Conservation (phyloP, 2,797 vertebrate species). For the Helostoma temminkii region DNA sequence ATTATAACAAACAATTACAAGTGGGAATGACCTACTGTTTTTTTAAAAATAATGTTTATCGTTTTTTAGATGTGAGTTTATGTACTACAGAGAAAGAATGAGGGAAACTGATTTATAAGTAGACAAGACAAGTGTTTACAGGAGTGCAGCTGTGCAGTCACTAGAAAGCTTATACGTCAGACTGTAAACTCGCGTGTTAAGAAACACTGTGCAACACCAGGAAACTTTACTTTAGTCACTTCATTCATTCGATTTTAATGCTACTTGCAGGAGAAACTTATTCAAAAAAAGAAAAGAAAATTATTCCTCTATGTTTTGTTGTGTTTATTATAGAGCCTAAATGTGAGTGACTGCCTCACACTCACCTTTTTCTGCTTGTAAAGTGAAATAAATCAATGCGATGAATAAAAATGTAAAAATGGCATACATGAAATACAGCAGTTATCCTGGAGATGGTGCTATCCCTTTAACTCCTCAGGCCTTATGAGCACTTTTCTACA, state of each 20-base stretch:
- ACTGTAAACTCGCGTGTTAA: slow-evolving; percentile 29
- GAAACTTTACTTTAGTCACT: background rate
- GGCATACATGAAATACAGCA: background rate
- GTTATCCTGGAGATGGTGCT: slow-evolving; percentile 25
- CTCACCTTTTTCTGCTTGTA: background rate
- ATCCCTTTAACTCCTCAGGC: background rate
- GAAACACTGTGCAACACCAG: slow-evolving; percentile 10
- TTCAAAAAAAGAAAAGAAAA: background rate
- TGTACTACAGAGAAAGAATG: slow-evolving; percentile 24
- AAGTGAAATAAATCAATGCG: background rate
- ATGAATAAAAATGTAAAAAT: background rate
- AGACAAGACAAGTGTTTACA: slow-evolving; percentile 68
- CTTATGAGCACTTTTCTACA: too few relatives aligned
- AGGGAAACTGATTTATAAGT: slow-evolving; percentile 41
- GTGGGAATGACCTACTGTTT: slow-evolving; percentile 2
- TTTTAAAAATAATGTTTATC: slow-evolving; percentile 69
- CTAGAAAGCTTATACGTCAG: slow-evolving; percentile 16
- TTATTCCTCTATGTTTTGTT: background rate
- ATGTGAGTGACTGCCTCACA: background rate
- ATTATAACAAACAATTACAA: slow-evolving; percentile 29
- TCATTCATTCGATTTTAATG: slow-evolving; percentile 1
- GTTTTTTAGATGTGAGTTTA: slow-evolving; percentile 20
- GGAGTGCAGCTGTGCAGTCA: slow-evolving; percentile 70
- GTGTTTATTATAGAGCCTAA: background rate
- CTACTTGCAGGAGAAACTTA: background rate